Evolutionary conservation across 2,113 vertebrate genomes (phyloP).

Genomic region (Recurvirostra avosetta): DNA sequence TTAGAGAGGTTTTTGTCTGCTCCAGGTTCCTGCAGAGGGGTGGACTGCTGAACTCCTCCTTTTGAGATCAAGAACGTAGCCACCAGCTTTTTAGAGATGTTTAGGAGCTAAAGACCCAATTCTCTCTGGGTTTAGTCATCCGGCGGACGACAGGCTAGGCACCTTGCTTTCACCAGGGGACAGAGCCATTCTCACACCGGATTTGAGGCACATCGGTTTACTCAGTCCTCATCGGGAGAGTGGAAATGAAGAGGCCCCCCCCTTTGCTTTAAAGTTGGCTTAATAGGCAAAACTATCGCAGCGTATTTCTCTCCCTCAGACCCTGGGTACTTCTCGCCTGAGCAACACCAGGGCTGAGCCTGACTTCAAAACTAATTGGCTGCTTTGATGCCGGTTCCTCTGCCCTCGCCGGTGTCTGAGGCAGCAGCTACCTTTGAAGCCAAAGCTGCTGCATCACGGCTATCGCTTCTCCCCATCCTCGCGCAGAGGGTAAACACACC

Average conservation of each 20-base stretch:
- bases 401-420: neutral
- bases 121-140: neutral
- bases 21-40: neutral
- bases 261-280: neutral
- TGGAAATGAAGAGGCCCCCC: neutral
- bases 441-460: neutral
- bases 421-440: constrained; percentile 10
- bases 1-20: neutral
- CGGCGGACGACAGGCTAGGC: neutral
- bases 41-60: neutral
- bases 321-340: neutral
- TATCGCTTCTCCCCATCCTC: neutral
- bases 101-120: neutral
- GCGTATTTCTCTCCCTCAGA: neutral
- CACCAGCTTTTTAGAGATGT: neutral
- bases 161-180: neutral
- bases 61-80: neutral
- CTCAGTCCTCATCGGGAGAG: neutral
- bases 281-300: neutral
- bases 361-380: constrained; percentile 48
- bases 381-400: neutral
- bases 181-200: accelerated
- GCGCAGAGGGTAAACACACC: neutral
- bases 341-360: neutral
- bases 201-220: neutral